Conservation (phyloP, 2,888 invertebrate species). For the Pheosia tremula region DNA sequence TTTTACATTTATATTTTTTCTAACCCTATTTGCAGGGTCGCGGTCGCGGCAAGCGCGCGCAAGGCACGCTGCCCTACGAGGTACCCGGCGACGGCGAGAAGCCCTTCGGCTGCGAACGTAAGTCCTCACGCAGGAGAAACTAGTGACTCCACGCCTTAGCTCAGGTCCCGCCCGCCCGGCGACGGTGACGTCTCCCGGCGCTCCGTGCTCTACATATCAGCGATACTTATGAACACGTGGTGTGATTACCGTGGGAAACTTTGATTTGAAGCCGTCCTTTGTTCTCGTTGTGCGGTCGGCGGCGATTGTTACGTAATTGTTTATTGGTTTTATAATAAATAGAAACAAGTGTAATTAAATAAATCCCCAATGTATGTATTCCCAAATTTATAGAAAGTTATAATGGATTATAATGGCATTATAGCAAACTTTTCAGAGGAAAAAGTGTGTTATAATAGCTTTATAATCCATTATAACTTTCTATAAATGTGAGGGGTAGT, state of each 20-base stretch:
- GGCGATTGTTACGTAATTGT: too few species aligned
- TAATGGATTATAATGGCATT: too few species aligned
- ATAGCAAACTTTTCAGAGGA: too few species aligned
- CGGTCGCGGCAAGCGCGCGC: slow-evolving; percentile 78
- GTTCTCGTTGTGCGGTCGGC: too few species aligned
- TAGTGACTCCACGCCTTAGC: slow-evolving; percentile 51
- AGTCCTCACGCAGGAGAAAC: slow-evolving; percentile 83
- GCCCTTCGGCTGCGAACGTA: slow-evolving; percentile 96
- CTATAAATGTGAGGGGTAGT: too few species aligned
- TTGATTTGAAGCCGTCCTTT: not conserved
- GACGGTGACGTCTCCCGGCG: slow-evolving; percentile 4
- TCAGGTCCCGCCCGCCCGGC: slow-evolving; percentile 41
- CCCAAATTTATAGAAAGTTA: too few species aligned
- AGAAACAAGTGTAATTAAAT: too few species aligned
- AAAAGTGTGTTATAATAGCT: too few species aligned
- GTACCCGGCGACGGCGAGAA: slow-evolving; percentile 92
- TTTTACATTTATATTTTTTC: too few species aligned
- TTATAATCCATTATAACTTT: too few species aligned
- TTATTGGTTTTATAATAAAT: too few species aligned
- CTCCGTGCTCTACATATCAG: slow-evolving; percentile 2
- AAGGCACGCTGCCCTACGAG: slow-evolving; percentile 83
- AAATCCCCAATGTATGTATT: too few species aligned
- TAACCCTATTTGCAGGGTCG: slow-evolving; percentile 81
- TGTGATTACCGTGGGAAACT: slow-evolving; percentile 3
- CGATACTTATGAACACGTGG: not conserved